Conservation (phyloP, 2,888 invertebrate genomes). For the Polydrusus tereticollis region DNA sequence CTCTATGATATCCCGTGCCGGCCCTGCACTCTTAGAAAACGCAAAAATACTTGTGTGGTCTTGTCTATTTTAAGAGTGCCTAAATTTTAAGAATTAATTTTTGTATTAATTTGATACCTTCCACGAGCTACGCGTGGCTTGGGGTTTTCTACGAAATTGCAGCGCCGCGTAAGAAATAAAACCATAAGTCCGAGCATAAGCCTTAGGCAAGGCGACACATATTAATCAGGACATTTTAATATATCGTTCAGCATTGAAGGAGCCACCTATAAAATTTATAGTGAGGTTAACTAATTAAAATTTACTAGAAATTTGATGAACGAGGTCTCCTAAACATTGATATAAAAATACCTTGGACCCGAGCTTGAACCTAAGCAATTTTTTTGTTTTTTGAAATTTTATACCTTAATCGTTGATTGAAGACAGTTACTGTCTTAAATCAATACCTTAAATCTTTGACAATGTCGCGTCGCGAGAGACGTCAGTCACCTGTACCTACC, state of each 20-base stretch:
- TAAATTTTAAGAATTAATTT: neutral
- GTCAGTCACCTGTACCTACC: too few species aligned
- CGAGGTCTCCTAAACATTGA: neutral
- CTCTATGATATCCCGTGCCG: neutral
- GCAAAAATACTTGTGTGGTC: neutral
- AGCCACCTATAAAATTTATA: neutral
- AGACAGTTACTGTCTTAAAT: too few species aligned
- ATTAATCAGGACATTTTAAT: neutral
- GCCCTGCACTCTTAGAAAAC: neutral
- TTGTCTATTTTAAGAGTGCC: conserved; percentile 1
- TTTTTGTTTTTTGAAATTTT: too few species aligned
- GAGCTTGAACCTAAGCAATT: too few species aligned
- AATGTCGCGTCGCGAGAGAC: too few species aligned
- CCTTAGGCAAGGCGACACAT: neutral
- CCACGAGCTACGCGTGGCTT: neutral
- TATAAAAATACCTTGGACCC: too few species aligned
- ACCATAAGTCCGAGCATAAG: too few species aligned
- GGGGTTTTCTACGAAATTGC: neutral
- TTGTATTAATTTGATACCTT: neutral
- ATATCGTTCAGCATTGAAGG: neutral
- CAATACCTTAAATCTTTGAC: too few species aligned
- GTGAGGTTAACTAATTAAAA: neutral
- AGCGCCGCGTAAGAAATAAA: neutral
- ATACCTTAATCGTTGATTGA: too few species aligned
- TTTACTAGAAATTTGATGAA: too few species aligned